Evolutionary conservation across 2,113 vertebrate genomes (phyloP).

Genomic region (Sula dactylatra): DNA sequence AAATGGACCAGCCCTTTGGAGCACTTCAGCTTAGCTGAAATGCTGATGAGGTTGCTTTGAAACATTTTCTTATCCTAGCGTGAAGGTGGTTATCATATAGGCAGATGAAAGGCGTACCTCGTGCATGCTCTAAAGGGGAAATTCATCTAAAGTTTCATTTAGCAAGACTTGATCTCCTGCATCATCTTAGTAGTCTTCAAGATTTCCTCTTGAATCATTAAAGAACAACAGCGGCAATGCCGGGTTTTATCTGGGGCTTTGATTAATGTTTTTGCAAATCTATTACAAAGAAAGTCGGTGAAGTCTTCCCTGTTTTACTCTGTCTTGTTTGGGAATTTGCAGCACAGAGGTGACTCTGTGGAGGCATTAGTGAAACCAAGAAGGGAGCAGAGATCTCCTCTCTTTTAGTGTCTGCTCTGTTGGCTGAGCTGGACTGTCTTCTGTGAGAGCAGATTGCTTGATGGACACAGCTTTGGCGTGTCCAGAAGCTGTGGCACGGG

Average conservation of each 20-base stretch:
- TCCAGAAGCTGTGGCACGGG: not conserved
- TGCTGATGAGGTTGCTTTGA: not conserved
- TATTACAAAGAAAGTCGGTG: not conserved
- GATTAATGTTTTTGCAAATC: not conserved
- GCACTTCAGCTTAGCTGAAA: not conserved
- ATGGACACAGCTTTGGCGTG: fast-evolving
- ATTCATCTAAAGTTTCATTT: not conserved
- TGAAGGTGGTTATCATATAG: not conserved
- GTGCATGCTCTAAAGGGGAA: not conserved
- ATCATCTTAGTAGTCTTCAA: not conserved
- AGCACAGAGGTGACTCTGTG: not conserved
- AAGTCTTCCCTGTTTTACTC: not conserved
- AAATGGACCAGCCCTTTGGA: not conserved
- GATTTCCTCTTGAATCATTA: not conserved
- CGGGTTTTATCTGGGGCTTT: not conserved
- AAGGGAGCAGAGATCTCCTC: not conserved
- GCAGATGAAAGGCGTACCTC: not conserved
- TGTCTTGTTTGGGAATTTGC: not conserved
- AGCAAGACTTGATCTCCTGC: not conserved
- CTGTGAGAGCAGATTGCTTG: not conserved
- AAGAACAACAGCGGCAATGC: not conserved
- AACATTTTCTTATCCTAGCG: not conserved
- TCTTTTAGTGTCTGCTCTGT: not conserved
- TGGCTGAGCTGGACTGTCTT: not conserved
- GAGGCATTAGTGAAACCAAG: not conserved